These are phyloP conservation scores for Lacerta bilineata DNA, from an alignment of 2,797 vertebrate genomes.

Conservation along the genomic window DNA sequence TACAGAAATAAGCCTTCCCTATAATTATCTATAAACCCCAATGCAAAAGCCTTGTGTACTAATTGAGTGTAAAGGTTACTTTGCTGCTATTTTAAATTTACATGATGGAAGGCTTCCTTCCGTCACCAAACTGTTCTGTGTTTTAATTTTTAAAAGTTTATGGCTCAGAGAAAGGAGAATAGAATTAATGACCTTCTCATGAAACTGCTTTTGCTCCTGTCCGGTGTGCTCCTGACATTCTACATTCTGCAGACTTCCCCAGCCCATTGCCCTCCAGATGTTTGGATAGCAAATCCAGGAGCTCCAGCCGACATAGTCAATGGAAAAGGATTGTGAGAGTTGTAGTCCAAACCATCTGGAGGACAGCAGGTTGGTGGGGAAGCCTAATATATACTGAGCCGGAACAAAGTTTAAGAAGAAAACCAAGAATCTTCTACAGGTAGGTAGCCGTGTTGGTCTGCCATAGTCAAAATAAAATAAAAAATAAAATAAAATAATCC, in stretches of 20 bases:
- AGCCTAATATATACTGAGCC: slow-evolving; percentile 50
- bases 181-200: slow-evolving; percentile 59
- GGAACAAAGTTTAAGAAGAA: slow-evolving; percentile 49
- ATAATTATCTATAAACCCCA: slow-evolving; percentile 52
- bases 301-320: too few species aligned
- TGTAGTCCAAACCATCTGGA: not conserved
- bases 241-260: too few species aligned
- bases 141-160: slow-evolving; percentile 49
- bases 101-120: slow-evolving; percentile 57
- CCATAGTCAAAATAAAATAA: too few species aligned
- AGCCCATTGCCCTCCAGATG: too few species aligned
- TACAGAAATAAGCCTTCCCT: slow-evolving; percentile 64
- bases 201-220: slow-evolving; percentile 52
- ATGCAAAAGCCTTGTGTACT: slow-evolving; percentile 58
- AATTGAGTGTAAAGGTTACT: slow-evolving; percentile 76
- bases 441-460: too few species aligned
- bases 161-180: slow-evolving; percentile 54
- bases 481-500: too few species aligned
- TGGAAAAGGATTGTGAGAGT: too few species aligned
- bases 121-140: slow-evolving; percentile 62
- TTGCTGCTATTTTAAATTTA: slow-evolving; percentile 60
- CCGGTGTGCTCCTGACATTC: slow-evolving; percentile 54
- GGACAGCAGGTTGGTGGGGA: too few species aligned
- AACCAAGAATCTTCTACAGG: slow-evolving; percentile 57
- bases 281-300: too few species aligned